Conservation (phyloP, 2,797 vertebrate genomes). For the Steatocranus sp. region DNA sequence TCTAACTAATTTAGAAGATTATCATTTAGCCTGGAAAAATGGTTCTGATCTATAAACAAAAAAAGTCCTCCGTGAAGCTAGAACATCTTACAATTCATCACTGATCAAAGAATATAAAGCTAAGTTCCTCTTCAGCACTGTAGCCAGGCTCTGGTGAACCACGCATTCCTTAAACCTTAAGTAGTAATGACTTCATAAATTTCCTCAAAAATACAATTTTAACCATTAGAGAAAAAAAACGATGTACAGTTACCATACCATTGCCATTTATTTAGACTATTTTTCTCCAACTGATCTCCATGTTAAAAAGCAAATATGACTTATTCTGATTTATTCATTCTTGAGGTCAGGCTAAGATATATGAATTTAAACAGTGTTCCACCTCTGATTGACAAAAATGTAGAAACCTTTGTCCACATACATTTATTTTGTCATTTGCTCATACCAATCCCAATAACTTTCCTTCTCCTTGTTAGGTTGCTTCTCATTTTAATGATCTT, state of each 20-base stretch:
- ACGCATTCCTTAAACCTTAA: neutral
- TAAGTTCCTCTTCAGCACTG: neutral
- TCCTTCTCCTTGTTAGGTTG: conserved; percentile 50
- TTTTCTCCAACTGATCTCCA: neutral
- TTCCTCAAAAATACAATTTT: neutral
- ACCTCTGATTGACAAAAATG: neutral
- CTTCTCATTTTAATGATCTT: conserved; percentile 81
- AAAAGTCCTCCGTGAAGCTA: neutral
- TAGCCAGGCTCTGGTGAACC: neutral
- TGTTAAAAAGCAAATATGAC: neutral
- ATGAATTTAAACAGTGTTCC: neutral
- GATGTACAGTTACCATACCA: neutral
- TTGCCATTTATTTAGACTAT: neutral
- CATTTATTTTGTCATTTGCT: neutral
- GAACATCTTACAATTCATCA: neutral
- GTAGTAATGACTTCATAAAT: neutral
- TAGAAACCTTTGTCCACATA: neutral
- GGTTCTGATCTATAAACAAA: neutral
- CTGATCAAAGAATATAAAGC: neutral
- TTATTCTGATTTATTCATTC: neutral
- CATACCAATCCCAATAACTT: neutral
- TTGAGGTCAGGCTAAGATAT: neutral
- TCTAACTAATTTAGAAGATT: neutral
- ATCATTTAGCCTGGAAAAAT: neutral
- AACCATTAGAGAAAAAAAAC: neutral